Evolutionary conservation across 2,113 vertebrate genomes (phyloP), one percentile per base, ranked within the genome.

Genomic region (Chloropsis hardwickii): DNA sequence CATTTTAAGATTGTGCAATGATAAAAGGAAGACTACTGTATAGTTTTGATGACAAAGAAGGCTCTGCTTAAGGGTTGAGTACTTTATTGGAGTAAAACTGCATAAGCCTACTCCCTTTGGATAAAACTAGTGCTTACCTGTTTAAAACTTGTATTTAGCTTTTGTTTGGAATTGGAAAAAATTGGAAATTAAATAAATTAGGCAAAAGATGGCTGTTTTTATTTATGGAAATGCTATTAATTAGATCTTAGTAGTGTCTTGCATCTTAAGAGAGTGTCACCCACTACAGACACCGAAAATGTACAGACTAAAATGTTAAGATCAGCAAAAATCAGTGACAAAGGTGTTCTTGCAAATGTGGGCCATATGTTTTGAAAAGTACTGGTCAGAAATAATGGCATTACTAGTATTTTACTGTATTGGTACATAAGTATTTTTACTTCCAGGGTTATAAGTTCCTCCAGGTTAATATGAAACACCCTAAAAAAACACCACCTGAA

Each of bases 101-200:
- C 97, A 98, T 98, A 98, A 98, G 98, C 98, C 98, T 98, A 97
- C 97, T 98, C 98, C 97, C 88, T 97, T 97, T 97, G 97, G 97
- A 97, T 98, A 97, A 98, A 98, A 95, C 81, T 98, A 98, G 98
- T 98, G 98, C 98, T 98, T 98, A 98, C 96, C 90, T 96, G 98
- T 98, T 98, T 98, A 98, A 98, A 97, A 97, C 98, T 97, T 98
- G 98, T 98, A 98, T 98, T 98, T 98, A 98, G 98, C 98, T 98
- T 98, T 97, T 98, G 97, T 98, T 98, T 98, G 98, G 97, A 98
- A 98, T 98, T 98, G 97, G 97, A 97, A 97, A 95, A 98, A 97
- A 97, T 91, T 94, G 96, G 96, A 98, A 98, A 81, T 97, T 97
- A 97, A 98, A 98, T 98, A 98, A 98, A 98, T 96, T 98, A 98